These are phyloP conservation scores for Paramormyrops hopkinsi DNA, from an alignment of 2,797 vertebrate species.

Conservation along the genomic window DNA sequence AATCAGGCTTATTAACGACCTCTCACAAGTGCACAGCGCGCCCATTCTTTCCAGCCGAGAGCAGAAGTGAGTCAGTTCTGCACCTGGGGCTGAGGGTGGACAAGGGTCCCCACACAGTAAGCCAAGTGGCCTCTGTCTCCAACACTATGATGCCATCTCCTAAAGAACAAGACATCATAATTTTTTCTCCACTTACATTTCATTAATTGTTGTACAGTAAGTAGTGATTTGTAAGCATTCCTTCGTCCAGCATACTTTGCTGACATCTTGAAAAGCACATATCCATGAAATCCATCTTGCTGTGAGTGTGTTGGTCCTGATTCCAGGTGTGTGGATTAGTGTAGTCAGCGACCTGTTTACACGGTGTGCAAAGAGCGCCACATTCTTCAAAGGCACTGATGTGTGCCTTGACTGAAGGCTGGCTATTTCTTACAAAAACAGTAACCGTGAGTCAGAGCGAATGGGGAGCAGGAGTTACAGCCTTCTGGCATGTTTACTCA, in stretches of 20 bases:
- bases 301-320: neutral
- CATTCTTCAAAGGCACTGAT: neutral
- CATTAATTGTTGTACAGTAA: neutral
- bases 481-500: slow-evolving; percentile 10
- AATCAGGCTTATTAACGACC: neutral
- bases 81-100: slow-evolving; percentile 25
- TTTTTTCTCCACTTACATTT: neutral
- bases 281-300: neutral
- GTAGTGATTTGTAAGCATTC: neutral
- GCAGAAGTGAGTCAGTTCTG: slow-evolving; percentile 20
- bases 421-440: slow-evolving; percentile 17
- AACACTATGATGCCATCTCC: neutral
- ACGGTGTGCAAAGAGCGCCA: neutral
- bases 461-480: neutral
- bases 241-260: neutral
- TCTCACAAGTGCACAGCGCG: neutral
- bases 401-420: neutral
- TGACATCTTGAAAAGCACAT: neutral
- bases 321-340: neutral
- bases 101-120: neutral
- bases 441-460: slow-evolving; percentile 27
- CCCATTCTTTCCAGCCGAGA: slow-evolving; percentile 22
- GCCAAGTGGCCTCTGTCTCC: neutral
- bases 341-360: neutral
- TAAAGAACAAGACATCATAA: neutral